Conservation (phyloP, 2,113 vertebrate genomes). For the Lampris megalopsis region DNA sequence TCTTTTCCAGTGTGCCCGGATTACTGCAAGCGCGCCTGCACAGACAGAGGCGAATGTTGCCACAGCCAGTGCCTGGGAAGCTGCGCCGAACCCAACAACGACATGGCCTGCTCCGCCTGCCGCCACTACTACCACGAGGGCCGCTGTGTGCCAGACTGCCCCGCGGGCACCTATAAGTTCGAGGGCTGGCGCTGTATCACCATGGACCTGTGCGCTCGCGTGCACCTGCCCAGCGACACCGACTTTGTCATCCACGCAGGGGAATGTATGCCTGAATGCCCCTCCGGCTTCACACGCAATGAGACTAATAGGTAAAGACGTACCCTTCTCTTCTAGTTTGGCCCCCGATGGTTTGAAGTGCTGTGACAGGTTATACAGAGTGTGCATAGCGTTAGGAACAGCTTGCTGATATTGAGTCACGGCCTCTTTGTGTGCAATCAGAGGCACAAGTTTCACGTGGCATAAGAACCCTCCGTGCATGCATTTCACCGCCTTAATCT, state of each 20-base stretch:
- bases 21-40: conserved; percentile 90
- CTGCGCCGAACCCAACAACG: conserved; percentile 87
- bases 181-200: conserved; percentile 98
- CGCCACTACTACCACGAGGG: conserved; percentile 91
- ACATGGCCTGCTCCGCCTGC: conserved; percentile 91
- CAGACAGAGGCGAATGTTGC: conserved; percentile 90
- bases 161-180: conserved; percentile 91
- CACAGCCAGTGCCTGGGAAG: conserved; percentile 94
- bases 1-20: conserved; percentile 88
- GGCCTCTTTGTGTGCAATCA: background rate
- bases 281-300: conserved; percentile 93
- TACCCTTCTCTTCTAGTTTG: conserved; percentile 20
- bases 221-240: conserved; percentile 83
- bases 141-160: conserved; percentile 90
- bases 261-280: conserved; percentile 94
- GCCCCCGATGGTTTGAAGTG: conserved; percentile 14
- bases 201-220: conserved; percentile 88
- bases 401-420: background rate
- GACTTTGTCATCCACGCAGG: conserved; percentile 95
- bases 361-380: background rate
- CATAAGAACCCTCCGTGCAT: background rate
- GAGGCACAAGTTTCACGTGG: background rate
- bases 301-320: conserved; percentile 88
- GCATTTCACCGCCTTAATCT: background rate
- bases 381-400: conserved; percentile 1